These are phyloP conservation scores for Rhamnusium bicolor DNA, from an alignment of 2,888 invertebrate genomes.

Conservation along the genomic window DNA sequence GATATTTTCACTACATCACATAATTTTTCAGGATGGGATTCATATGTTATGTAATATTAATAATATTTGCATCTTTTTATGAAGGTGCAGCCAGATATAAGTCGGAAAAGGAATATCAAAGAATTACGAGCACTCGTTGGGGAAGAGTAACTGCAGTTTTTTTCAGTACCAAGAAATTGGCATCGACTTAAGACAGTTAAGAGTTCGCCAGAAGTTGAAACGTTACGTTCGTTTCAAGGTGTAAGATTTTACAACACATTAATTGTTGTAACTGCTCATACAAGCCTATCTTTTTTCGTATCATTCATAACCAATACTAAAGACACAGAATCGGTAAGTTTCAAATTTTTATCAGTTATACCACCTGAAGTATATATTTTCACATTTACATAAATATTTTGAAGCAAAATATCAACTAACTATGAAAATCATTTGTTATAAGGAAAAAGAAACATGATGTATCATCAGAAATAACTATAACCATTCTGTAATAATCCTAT, in stretches of 20 bases:
- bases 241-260: neutral
- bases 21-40: neutral
- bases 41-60: neutral
- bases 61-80: conserved; percentile 42
- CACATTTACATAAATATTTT: too few species aligned
- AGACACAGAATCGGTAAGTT: neutral
- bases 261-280: neutral
- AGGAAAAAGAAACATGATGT: too few species aligned
- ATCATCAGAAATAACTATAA: too few species aligned
- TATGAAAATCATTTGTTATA: too few species aligned
- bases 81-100: conserved; percentile 22
- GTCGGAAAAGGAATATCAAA: neutral
- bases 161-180: neutral
- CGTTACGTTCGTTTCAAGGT: neutral
- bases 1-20: neutral
- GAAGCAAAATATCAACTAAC: too few species aligned
- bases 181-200: neutral
- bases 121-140: neutral
- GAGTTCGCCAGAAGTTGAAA: neutral
- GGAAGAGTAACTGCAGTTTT: neutral
- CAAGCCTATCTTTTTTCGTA: neutral
- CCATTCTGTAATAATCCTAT: too few species aligned
- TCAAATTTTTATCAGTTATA: neutral
- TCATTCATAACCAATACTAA: neutral
- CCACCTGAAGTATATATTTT: too few species aligned